Percentiles rank a stretch among this genome's conserved stretches.
Conservation (phyloP, 2,888 invertebrate genomes). For the Callyntrura sp. region DNA sequence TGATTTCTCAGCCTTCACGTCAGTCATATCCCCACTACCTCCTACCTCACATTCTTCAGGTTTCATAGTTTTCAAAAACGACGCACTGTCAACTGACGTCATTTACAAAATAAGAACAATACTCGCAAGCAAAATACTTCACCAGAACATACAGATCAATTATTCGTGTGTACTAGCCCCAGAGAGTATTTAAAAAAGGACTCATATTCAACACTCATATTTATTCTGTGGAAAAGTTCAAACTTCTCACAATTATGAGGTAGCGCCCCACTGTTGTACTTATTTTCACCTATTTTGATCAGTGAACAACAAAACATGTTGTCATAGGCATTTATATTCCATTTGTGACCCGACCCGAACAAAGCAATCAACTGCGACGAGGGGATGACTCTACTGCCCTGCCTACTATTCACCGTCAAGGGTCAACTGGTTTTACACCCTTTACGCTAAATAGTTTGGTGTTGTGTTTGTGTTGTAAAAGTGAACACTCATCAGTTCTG, state of each 20-base stretch:
- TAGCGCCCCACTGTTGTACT: neutral
- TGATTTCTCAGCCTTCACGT: slow-evolving; percentile 18
- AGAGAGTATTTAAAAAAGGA: neutral
- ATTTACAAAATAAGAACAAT: slow-evolving; percentile 31
- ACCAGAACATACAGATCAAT: neutral
- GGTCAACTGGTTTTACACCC: too few species aligned
- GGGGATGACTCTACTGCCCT: too few species aligned
- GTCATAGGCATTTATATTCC: neutral
- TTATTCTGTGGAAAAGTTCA: neutral
- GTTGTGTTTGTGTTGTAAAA: too few species aligned
- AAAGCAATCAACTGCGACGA: too few species aligned
- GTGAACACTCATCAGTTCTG: too few species aligned
- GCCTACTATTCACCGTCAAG: too few species aligned
- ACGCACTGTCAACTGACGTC: neutral
- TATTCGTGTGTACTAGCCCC: neutral
- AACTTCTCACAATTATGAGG: too few species aligned
- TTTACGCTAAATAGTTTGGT: too few species aligned
- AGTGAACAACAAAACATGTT: neutral
- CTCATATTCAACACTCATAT: neutral
- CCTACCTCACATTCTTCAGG: slow-evolving; percentile 32
- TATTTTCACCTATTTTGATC: neutral
- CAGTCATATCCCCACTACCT: slow-evolving; percentile 51
- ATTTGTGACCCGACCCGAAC: neutral
- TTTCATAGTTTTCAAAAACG: slow-evolving; percentile 42
- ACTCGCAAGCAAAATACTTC: neutral